phyloP scores from a whole-genome alignment of 2,888 invertebrate species.

The Micoletzkya japonica region DNA sequence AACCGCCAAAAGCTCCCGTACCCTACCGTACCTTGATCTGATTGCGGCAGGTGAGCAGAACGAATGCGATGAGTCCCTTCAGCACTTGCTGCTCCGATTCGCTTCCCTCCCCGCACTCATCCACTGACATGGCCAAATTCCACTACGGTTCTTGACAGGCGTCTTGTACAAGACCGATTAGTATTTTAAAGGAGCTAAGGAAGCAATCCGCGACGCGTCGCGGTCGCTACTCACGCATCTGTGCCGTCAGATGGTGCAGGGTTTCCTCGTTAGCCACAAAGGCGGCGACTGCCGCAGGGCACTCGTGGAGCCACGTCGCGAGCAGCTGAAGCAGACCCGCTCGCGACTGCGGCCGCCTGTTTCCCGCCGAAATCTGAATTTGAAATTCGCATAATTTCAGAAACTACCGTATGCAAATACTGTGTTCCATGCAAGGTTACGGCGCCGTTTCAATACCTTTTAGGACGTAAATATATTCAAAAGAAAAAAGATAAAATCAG shows the following conservation, averaged over 20 bases:
- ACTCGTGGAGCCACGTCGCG: slow-evolving; percentile 83
- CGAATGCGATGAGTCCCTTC: slow-evolving; percentile 85
- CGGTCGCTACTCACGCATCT: slow-evolving; percentile 44
- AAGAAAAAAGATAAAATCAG: neutral
- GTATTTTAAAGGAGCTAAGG: too few relatives aligned
- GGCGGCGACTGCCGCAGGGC: slow-evolving; percentile 80
- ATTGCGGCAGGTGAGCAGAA: slow-evolving; percentile 84
- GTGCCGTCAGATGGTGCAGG: slow-evolving; percentile 54
- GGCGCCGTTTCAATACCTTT: neutral
- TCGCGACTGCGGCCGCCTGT: slow-evolving; percentile 73
- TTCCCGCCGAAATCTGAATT: slow-evolving; percentile 42
- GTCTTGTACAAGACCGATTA: too few relatives aligned
- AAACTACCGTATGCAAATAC: neutral
- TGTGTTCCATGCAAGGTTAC: neutral
- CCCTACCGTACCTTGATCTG: slow-evolving; percentile 62
- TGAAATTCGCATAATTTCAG: neutral
- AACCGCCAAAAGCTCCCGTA: slow-evolving; percentile 16
- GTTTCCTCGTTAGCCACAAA: slow-evolving; percentile 71
- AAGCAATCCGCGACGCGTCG: too few relatives aligned
- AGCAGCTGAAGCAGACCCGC: slow-evolving; percentile 88
- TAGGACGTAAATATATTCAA: neutral
- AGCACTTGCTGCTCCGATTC: slow-evolving; percentile 78
- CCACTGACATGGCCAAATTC: slow-evolving; percentile 50
- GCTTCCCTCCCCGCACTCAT: slow-evolving; percentile 81
- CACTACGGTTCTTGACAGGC: too few relatives aligned